Base-by-base conservation (phyloP, 2,113 vertebrate species). In the Taxidea taxus region DNA sequence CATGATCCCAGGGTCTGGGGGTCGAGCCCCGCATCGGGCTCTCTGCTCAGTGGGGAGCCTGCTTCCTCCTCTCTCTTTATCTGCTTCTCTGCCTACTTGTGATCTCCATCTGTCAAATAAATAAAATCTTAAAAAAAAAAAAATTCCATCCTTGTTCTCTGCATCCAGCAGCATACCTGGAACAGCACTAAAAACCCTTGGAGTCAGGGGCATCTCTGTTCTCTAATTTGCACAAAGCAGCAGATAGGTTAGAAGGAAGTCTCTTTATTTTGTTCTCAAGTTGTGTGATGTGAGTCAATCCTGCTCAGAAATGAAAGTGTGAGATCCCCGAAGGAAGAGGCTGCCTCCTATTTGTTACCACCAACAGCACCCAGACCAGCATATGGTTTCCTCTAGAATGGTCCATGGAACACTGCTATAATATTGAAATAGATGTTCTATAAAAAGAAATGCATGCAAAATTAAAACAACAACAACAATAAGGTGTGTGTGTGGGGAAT, bases 371-470 rank as follows among this genome's bases (percentile, higher is more conserved):
- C 21, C 49, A 54, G 37, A 66, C 64, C 13, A 44, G 4, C 27
- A n/a, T 87, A 72, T 81, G 80, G 21, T 51, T 90, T 86, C 21
- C 68, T 51, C 20, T n/a, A 34, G n/a, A 25, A 5, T 20, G 11
- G 25, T 4, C 49, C 64, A 15, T 21, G 31, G 25, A 44, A 58
- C 9, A 42, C 25, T 54, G 75, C 20, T 68, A 3, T n/a, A 44
- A 58, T 31, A 54, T 77, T 56, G 27, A 70, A 89, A 64, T 64
- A 16, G 72, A 42, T 70, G 64, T 47, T 66, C 42, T n/a, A 0
- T 91, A n/a, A 83, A 94, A 91, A 62, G 68, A 64, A 96, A 87
- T 75, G 42, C 3, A 34, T 25, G 44, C 27, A 15, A 62, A 89
- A 42, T 68, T 1, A 9, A 47, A 78, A 64, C 42, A 34, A 42